Base-by-base conservation (phyloP, 2,113 vertebrate species). In the Toxotes chatareus region DNA sequence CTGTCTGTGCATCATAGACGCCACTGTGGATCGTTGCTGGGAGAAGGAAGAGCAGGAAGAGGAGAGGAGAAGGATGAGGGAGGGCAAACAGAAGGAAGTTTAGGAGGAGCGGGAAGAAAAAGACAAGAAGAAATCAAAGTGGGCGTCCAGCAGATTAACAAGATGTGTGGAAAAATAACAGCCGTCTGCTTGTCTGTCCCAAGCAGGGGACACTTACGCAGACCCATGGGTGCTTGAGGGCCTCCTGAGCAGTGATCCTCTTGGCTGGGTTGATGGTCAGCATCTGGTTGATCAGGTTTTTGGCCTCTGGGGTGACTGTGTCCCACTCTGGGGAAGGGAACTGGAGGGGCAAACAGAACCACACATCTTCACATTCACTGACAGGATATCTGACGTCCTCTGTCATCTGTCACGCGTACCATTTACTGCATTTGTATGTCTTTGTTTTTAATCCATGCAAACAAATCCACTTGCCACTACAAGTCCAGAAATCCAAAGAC, bases 221-320 rank as follows among this genome's bases (percentile, higher is more conserved):
- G 97, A 99, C 98, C 98, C 98, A 99, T 5, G 98, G 97, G 92
- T 99, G 98, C 92, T 98, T 99, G 73, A 99, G 97, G 57, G 98
- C 98, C 93, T 99, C 98, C 1, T 99, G 97, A 66, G 98, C 97
- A 0, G 97, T 99, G 94, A 99, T 99, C 93, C 98, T 96, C 91
- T 99, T 99, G 92, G 97, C 96, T 0, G 98, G 98, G 91, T 99
- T 99, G 91, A 99, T 99, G 86, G 98, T 99, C 90, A 99, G 79
- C 98, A 99, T 99, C 96, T 99, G 98, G 90, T 99, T 99, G 95
- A 99, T 99, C 90, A 99, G 97, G 95, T 99, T 99, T 94, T 99
- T 99, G 63, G 98, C 98, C 94, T 99, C 97, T 0, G 98, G 98
- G 44, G 98, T 99, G 81, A 98, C 98, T 0, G 98, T 99, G 94